Evolutionary conservation across 2,113 vertebrate species (phyloP).

Genomic region (Porphyrio hochstetteri): DNA sequence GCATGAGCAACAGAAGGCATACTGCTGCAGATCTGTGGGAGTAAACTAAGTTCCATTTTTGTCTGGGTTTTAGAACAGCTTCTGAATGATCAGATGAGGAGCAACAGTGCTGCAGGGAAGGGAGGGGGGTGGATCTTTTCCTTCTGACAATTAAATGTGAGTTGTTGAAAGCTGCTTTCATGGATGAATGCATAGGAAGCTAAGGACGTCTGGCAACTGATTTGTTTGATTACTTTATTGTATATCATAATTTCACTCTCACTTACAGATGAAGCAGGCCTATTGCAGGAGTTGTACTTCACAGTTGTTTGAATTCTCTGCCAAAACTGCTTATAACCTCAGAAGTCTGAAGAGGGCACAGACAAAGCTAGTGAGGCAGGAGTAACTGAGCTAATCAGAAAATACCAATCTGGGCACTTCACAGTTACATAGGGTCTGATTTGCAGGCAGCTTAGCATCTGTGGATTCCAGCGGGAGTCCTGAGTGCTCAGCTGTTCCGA

Average conservation of each 20-base stretch:
- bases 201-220: neutral
- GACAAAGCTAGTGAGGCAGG: neutral
- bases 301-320: neutral
- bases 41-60: neutral
- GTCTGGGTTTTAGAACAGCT: neutral
- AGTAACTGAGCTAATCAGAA: neutral
- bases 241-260: neutral
- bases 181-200: slow-evolving; percentile 7
- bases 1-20: neutral
- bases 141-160: slow-evolving; percentile 1
- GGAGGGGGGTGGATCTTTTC: neutral
- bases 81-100: neutral
- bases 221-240: slow-evolving; percentile 33
- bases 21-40: neutral
- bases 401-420: neutral
- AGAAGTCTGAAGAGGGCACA: neutral
- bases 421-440: neutral
- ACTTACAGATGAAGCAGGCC: neutral
- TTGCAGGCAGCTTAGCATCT: neutral
- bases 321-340: neutral
- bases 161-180: slow-evolving; percentile 31
- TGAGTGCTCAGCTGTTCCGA: neutral
- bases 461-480: neutral
- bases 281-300: neutral
- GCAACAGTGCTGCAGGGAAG: neutral